These are phyloP conservation scores for Borostomias antarcticus DNA, from an alignment of 2,797 vertebrate genomes.

Conservation along the genomic window DNA sequence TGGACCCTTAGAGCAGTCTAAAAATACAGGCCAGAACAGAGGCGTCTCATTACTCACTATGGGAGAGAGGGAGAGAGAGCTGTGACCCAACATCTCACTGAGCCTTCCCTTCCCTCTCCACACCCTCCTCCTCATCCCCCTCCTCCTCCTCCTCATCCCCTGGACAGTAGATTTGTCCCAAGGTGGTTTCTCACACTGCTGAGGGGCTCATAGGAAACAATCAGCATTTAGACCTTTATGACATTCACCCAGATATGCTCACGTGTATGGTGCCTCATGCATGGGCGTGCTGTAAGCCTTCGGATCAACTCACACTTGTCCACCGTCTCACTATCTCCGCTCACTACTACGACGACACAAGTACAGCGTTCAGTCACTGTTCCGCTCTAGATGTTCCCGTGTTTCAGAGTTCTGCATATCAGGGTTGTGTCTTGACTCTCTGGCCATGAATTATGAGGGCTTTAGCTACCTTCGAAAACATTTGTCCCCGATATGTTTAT, in stretches of 20 bases:
- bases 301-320: no score
- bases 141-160: conserved; percentile 20
- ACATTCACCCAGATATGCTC: not conserved
- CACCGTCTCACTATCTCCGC: no score
- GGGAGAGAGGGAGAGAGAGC: conserved; percentile 55
- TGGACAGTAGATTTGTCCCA: not conserved
- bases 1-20: conserved; percentile 70
- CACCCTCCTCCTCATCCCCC: conserved; percentile 2
- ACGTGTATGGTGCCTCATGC: no score
- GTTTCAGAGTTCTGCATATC: no score
- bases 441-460: no score
- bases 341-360: no score
- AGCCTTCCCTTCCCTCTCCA: not conserved
- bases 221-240: not conserved
- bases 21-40: conserved; percentile 73
- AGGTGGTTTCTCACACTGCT: not conserved
- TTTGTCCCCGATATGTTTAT: no score
- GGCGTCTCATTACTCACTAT: conserved; percentile 71
- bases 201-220: not conserved
- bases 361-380: no score
- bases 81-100: conserved; percentile 59
- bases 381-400: no score
- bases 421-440: no score
- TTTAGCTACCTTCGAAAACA: no score
- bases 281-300: no score